These are phyloP conservation scores for Protodeltote pygarga DNA, from an alignment of 2,888 invertebrate species.

Conservation along the genomic window DNA sequence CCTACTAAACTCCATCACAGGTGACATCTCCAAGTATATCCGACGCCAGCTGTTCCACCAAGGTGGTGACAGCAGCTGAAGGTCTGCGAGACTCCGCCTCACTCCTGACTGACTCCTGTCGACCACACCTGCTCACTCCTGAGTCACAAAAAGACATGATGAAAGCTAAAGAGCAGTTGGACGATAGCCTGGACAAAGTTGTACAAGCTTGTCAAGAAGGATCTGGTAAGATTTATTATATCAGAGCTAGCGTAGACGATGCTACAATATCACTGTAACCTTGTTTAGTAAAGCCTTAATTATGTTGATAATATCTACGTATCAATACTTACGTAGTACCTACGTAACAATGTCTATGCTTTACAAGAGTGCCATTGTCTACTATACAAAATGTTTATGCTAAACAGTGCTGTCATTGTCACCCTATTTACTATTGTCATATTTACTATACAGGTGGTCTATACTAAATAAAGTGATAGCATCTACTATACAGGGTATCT, in stretches of 20 bases:
- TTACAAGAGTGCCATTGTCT: no score
- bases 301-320: no score
- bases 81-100: conserved; percentile 31
- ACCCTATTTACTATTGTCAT: no score
- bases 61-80: conserved; percentile 26
- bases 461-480: neutral
- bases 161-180: conserved; percentile 40
- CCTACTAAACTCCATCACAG: conserved; percentile 29
- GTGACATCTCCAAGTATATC: conserved; percentile 52
- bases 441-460: neutral
- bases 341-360: no score
- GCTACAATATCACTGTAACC: neutral
- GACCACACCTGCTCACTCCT: conserved; percentile 22
- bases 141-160: conserved; percentile 38
- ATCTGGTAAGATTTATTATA: conserved; percentile 5
- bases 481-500: neutral
- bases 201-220: conserved; percentile 39
- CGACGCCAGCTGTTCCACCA: conserved; percentile 48
- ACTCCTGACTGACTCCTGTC: conserved; percentile 38
- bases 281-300: no score
- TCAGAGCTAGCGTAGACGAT: neutral
- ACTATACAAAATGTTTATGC: neutral
- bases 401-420: no score
- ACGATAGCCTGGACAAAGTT: conserved; percentile 44
- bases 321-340: no score